Base-by-base conservation (phyloP, 2,113 vertebrate genomes). In the Neomonachus schauinslandi region DNA sequence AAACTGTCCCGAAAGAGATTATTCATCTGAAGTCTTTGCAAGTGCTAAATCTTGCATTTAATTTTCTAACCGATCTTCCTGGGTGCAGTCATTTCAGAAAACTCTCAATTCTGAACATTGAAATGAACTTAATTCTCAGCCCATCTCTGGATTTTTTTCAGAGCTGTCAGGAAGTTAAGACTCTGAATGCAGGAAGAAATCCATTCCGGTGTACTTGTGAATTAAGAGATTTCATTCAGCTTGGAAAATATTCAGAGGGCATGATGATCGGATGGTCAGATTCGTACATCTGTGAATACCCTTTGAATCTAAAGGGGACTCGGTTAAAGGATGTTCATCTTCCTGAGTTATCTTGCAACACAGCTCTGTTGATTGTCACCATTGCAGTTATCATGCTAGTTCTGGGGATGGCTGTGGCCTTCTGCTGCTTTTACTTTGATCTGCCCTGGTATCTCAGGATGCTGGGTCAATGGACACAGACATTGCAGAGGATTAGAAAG, bases 181-280 rank as follows among this genome's bases (percentile, higher is more conserved):
- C 69, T 74, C 94, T 99, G 1, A 99, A 99, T 63, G 99, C 97
- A 0, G 98, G 99, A 93, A 39, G 71, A 51, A 99, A 99, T 93
- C 99, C 99, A 0, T 99, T 99, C 63, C 95, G 89, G 90, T 99
- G 99, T 53, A 99, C 86, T 36, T 99, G 99, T 81, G 87, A 99
- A 24, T 98, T 99, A 96, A 99, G 98, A 83, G 72, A 86, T 46
- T 99, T 99, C 13, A 96, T 99, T 72, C 87, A 14, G 0, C 96
- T 99, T 88, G 95, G 92, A 95, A 96, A 91, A 86, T 88, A 31
- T 36, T 93, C 93, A 1, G 76, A 95, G 4, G 90, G 99, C 55
- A 92, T 97, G 94, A 77, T 99, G 88, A 31, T 93, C 18, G 98
- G 96, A 42, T 99, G 99, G 99, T 99, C 99, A 3, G 85, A 46